Evolutionary conservation across 2,113 vertebrate species (phyloP), one percentile per base, ranked within the genome.

Genomic region (Indri indri): DNA sequence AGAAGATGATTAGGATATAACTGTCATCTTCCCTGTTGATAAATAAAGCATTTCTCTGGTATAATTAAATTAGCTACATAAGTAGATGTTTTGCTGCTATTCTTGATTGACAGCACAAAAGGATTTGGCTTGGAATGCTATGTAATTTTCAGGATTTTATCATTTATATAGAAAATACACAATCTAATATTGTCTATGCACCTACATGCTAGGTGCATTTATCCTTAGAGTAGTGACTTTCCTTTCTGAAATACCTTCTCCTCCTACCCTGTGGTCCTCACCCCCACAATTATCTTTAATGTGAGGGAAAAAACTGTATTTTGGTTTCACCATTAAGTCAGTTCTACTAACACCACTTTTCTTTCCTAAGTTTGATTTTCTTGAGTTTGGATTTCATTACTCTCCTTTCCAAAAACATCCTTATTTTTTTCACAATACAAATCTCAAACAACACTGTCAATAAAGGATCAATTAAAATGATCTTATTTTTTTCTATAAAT

Each of bases 351-450:
- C 18, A 40, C 40, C 59, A 66, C n/a, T 95, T 85, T 66, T 79
- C 57, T 83, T 94, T 73, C 93, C 63, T 34, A 84, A 80, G 54
- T 71, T 70, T 84, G 52, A 76, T 77, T 93, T 91, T 70, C 45
- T 71, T 17, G 25, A 68, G 95, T 16, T 6, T 65, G 23, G 25
- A 61, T 77, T 84, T 54, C 34, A 54, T 50, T 66, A 13, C 13
- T 50, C 37, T 82, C 18, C 34, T 70, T 90, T 89, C 17, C n/a
- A 32, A 87, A 73, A 70, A 37, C 13, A 7, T 63, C 73, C 54
- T 57, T 74, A 5, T 4, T 34, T 73, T 22, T 84, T 95, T 80
- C 47, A 81, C 47, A 93, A 57, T 57, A 54, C 68, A 86, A 91
- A 90, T 1, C 30, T 17, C 11, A 57, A 80, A 47, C 25, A 42